phyloP scores from a whole-genome alignment of 2,113 vertebrate genomes.

The Coturnix japonica region DNA sequence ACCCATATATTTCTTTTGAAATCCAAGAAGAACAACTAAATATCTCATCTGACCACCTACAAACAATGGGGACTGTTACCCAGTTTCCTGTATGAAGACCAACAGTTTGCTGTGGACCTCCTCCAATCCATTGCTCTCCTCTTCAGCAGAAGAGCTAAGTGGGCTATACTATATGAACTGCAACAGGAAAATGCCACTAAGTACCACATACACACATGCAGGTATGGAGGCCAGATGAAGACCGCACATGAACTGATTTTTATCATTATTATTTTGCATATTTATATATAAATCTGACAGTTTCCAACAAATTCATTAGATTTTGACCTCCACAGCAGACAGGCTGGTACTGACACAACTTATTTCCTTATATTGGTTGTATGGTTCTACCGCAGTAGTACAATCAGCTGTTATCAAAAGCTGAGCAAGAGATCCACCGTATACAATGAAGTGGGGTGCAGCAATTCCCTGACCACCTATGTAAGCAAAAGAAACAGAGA shows the following conservation, averaged over 20 bases:
- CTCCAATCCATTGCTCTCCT: neutral
- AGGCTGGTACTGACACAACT: neutral
- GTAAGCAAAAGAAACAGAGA: neutral
- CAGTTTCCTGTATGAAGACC: neutral
- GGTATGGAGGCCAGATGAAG: neutral
- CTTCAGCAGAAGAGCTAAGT: neutral
- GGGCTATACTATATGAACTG: neutral
- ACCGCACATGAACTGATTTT: neutral
- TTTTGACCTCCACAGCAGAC: neutral
- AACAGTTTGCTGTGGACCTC: neutral
- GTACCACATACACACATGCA: neutral
- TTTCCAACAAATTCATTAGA: neutral
- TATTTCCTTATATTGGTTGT: neutral
- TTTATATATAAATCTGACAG: neutral
- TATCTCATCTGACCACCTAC: neutral
- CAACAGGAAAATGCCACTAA: neutral
- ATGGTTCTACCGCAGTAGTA: neutral
- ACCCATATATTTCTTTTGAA: neutral
- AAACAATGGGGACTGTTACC: neutral
- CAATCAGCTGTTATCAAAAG: neutral
- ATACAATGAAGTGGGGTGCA: rapidly evolving
- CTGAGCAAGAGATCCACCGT: neutral
- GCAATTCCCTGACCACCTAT: neutral
- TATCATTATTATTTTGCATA: neutral
- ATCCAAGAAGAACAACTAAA: neutral